Conservation (phyloP, 2,888 invertebrate species). For the Fragum whitleyi region DNA sequence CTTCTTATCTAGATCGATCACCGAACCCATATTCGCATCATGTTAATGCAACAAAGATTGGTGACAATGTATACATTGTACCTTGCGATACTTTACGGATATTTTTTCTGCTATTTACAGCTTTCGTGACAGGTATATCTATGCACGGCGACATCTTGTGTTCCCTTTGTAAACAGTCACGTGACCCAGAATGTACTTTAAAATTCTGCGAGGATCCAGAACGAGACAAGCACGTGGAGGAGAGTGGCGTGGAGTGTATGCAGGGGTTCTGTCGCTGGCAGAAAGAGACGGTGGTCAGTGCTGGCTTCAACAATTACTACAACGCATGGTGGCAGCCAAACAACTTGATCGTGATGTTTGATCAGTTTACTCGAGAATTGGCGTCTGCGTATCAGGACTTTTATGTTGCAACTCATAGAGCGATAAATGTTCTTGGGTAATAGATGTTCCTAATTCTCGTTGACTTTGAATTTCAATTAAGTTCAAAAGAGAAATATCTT, state of each 20-base stretch:
- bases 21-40: no score
- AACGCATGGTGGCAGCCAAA: conserved; percentile 61
- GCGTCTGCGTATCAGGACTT: conserved; percentile 53
- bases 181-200: conserved; percentile 58
- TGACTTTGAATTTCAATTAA: no score
- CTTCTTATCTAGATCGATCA: no score
- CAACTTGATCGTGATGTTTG: conserved; percentile 52
- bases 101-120: conserved; percentile 31
- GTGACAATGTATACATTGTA: no score
- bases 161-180: conserved; percentile 55
- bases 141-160: conserved; percentile 61
- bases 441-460: neutral
- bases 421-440: conserved; percentile 29
- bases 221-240: conserved; percentile 47
- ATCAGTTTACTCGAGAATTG: conserved; percentile 56
- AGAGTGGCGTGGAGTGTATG: conserved; percentile 59
- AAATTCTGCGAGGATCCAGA: conserved; percentile 59
- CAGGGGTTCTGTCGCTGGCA: conserved; percentile 62
- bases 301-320: conserved; percentile 54
- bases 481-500: no score
- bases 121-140: conserved; percentile 54
- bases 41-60: no score
- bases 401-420: conserved; percentile 36
- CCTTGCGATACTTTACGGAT: no score
- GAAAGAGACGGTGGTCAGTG: conserved; percentile 50